Conservation (phyloP, 2,797 vertebrate species). For the Craterocephalus amniculus region DNA sequence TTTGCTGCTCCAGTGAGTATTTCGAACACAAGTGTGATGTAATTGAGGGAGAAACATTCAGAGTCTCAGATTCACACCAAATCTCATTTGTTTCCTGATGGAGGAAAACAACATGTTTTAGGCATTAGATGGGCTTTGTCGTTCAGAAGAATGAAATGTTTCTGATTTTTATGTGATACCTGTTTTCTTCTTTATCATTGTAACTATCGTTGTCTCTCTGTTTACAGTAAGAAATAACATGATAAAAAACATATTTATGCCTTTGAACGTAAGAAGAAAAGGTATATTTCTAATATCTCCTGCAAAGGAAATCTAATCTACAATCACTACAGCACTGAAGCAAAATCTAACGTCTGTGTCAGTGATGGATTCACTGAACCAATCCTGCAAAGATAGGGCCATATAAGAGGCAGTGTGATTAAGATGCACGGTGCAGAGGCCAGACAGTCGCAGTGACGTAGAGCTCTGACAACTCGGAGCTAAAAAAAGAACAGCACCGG, state of each 20-base stretch:
- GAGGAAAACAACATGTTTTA: not conserved
- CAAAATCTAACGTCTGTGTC: not conserved
- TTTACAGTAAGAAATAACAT: not conserved
- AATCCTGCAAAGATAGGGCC: slow-evolving; percentile 6
- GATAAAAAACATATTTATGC: not conserved
- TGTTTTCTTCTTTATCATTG: not conserved
- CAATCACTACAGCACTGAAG: not conserved
- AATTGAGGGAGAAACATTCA: not conserved
- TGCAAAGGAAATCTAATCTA: not conserved
- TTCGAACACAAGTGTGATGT: slow-evolving; percentile 7
- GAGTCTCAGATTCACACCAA: not conserved
- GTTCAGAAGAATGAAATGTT: not conserved
- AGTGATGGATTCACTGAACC: slow-evolving; percentile 3
- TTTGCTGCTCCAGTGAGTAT: slow-evolving; percentile 3
- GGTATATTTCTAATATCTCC: not conserved
- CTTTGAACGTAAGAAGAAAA: not conserved
- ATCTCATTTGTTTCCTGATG: not conserved
- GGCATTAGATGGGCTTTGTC: not conserved
- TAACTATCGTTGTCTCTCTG: not conserved
- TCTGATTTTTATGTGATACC: not conserved
- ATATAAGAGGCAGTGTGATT: slow-evolving; percentile 36
- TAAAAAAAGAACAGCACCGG: slow-evolving; percentile 65
- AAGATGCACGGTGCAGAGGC: slow-evolving; percentile 65
- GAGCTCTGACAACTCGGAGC: slow-evolving; percentile 48
- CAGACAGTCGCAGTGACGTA: slow-evolving; percentile 63